Evolutionary conservation across 2,888 invertebrate species (phyloP), one percentile per base, ranked within the genome.

Genomic region (Acanthosepion esculentum): DNA sequence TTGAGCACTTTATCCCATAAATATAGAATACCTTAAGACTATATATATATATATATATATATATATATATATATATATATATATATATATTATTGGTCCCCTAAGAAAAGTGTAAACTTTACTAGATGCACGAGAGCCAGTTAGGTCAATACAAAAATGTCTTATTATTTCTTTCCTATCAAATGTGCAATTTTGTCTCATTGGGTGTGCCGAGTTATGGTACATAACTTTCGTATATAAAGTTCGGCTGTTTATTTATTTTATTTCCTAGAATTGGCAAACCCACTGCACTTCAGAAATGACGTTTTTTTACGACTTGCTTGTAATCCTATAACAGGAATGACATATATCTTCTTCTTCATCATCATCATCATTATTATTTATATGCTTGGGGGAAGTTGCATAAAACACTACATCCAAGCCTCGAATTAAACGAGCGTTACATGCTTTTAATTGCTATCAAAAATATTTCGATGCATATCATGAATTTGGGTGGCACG

Each of bases 221-320:
- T 33, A 78, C 78, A 78, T n/a, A 78, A 78, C n/a, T 78, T 78
- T n/a, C 78, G 78, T 33, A 33, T 15, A 15, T 78, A 12, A 78
- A 33, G 78, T 78, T 78, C 78, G n/a, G n/a, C n/a, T 78, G 78
- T 78, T 78, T 78, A 78, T 78, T 33, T 78, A 78, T 78, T 78
- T n/a, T n/a, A 78, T 78, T 78, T 33, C 78, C 78, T 12, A n/a
- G n/a, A 15, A 78, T 78, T 18, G 78, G 15, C 33, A 12, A n/a
- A 33, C 78, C 78, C 23, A 33, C n/a, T 10, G n/a, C 78, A 33
- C 15, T 15, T 15, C 78, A n/a, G 15, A 12, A 78, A 78, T 78
- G 12, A 7, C 5, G n/a, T n/a, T n/a, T n/a, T 12, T n/a, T 33
- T 23, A 41, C 78, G 78, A 20, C 23, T 59, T 23, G 59, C 78